Evolutionary conservation across 2,113 vertebrate genomes (phyloP).

Genomic region (Ornithorhynchus anatinus): DNA sequence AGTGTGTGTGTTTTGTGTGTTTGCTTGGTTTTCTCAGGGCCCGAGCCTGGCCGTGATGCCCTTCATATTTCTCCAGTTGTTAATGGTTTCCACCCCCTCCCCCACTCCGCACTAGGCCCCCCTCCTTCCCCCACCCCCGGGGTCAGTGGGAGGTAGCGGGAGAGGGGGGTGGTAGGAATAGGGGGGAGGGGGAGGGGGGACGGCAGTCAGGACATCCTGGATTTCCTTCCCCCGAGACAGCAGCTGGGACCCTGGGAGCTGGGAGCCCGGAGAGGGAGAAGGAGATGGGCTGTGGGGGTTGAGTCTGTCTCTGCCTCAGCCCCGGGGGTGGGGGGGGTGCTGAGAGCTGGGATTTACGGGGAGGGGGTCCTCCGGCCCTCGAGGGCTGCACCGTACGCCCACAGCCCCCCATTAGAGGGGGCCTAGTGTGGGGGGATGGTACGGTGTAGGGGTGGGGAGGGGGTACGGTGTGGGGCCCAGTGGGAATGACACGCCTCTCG

Average conservation of each 20-base stretch:
- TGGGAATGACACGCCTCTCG: too few species aligned
- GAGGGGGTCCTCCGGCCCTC: too few species aligned
- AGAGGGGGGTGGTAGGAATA: conserved; percentile 34
- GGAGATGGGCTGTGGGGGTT: not conserved
- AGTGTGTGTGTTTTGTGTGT: too few species aligned
- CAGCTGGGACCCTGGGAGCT: conserved; percentile 23
- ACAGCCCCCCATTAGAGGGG: too few species aligned
- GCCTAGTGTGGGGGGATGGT: too few species aligned
- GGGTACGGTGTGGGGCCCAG: too few species aligned
- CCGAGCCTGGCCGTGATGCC: conserved; percentile 30
- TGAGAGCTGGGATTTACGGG: too few species aligned
- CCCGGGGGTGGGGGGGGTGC: too few species aligned
- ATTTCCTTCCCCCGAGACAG: conserved; percentile 32
- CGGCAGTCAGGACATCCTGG: conserved; percentile 44
- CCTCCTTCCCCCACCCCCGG: conserved; percentile 37
- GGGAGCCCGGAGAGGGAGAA: not conserved
- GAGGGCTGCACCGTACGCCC: too few species aligned
- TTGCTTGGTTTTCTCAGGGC: too few species aligned
- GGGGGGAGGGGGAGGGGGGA: conserved; percentile 5
- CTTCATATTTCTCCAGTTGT: conserved; percentile 61
- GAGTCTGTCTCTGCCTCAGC: not conserved
- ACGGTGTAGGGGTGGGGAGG: too few species aligned
- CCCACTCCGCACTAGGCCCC: too few species aligned
- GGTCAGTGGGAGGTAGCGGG: conserved; percentile 49
- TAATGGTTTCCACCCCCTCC: conserved; percentile 38